A percentile compares a stretch with the other conserved stretches of the same genome.
These are phyloP conservation scores for Micromussa lordhowensis DNA, from an alignment of 92 coral and sea anemone species.

Conservation along the genomic window DNA sequence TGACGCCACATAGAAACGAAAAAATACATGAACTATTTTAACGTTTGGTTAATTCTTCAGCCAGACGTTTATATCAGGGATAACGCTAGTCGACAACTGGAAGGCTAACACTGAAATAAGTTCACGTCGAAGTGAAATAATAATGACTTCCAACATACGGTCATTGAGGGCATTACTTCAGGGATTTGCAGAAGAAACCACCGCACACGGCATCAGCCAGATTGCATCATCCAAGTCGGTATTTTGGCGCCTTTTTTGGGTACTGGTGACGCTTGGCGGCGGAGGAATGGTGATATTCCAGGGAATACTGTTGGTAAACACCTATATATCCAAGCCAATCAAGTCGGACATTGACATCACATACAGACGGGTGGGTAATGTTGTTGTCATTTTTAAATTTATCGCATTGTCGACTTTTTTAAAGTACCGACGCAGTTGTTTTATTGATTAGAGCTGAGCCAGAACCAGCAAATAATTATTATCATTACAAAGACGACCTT, in stretches of 20 bases:
- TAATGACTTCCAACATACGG: constrained; percentile 6
- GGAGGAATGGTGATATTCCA: constrained; percentile 69
- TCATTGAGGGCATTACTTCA: constrained; percentile 49
- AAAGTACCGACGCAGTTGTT: no score
- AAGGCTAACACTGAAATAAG: constrained; percentile 12
- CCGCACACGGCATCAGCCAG: constrained; percentile 76
- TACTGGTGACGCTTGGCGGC: constrained; percentile 54
- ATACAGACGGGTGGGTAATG: constrained; percentile 54
- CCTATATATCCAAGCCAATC: constrained; percentile 57
- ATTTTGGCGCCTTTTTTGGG: constrained; percentile 79
- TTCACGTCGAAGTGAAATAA: constrained; percentile 6
- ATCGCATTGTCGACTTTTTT: no score
- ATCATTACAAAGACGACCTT: no score
- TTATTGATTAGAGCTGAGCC: no score
- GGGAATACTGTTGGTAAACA: constrained; percentile 37
- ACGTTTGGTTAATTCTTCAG: background rate
- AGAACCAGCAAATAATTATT: no score
- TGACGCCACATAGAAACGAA: no score
- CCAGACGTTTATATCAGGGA: background rate
- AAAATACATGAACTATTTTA: no score
- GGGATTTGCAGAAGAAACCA: constrained; percentile 76
- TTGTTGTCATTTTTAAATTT: no score
- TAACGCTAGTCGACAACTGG: constrained; percentile 18
- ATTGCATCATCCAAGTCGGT: constrained; percentile 52
- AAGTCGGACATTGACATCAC: constrained; percentile 63